phyloP scores from a whole-genome alignment of 2,888 invertebrate genomes.

The Tethea ocularis region DNA sequence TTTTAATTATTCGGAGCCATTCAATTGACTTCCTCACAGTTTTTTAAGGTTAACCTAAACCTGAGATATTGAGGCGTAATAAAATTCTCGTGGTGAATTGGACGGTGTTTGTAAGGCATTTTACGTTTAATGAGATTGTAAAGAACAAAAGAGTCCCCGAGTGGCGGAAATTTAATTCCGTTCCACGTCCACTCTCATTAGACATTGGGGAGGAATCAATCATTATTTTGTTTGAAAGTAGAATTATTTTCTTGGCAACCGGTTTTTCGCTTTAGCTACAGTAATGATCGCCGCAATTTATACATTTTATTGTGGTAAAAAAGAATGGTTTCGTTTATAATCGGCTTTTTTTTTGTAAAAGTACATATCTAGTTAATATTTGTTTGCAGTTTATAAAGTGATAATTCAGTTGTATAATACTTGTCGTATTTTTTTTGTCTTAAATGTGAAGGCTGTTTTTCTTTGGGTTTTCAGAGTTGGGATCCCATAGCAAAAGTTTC shows the following conservation, averaged over 20 bases:
- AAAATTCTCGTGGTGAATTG: slow-evolving; percentile 57
- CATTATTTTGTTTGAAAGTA: slow-evolving; percentile 44
- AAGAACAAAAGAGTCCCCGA: slow-evolving; percentile 64
- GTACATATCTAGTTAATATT: not conserved
- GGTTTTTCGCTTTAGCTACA: slow-evolving; percentile 9
- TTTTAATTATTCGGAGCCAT: slow-evolving; percentile 7
- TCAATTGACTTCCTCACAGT: slow-evolving; percentile 37
- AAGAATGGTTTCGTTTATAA: not conserved
- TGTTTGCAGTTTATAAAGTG: too few relatives aligned
- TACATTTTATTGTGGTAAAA: not conserved
- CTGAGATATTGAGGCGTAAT: slow-evolving; percentile 57
- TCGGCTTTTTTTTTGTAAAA: not conserved
- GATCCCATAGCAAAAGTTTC: too few relatives aligned
- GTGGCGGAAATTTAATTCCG: slow-evolving; percentile 63
- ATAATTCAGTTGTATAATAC: too few relatives aligned
- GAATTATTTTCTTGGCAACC: slow-evolving; percentile 13
- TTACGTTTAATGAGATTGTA: slow-evolving; percentile 67
- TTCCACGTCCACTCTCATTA: slow-evolving; percentile 58
- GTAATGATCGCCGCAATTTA: slow-evolving; percentile 8
- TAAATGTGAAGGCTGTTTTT: too few relatives aligned
- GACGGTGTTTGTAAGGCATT: slow-evolving; percentile 61
- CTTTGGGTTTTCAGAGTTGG: too few relatives aligned
- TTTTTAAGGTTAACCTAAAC: slow-evolving; percentile 47
- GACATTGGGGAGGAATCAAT: slow-evolving; percentile 54
- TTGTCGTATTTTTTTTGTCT: too few relatives aligned